These are phyloP conservation scores for Gymnoscelis rufifasciata DNA, from an alignment of 2,888 invertebrate species.

Conservation along the genomic window DNA sequence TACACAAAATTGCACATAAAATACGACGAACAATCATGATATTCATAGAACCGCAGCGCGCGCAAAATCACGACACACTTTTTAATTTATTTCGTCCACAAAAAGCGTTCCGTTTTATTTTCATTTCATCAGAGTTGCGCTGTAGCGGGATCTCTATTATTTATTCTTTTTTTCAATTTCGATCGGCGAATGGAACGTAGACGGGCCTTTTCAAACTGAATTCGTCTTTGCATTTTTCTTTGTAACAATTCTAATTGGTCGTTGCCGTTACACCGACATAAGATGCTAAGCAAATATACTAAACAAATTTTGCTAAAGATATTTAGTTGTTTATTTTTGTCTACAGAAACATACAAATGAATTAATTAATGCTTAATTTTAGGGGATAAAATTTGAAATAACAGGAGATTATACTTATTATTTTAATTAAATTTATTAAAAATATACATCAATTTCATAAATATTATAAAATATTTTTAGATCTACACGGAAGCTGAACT, in stretches of 20 bases:
- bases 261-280: no score
- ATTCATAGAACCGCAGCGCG: constrained; percentile 43
- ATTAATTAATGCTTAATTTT: no score
- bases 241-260: constrained; percentile 72
- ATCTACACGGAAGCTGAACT: no score
- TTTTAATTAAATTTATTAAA: no score
- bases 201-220: constrained; percentile 76
- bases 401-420: no score
- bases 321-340: no score
- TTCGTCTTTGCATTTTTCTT: constrained; percentile 69
- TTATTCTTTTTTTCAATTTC: constrained; percentile 72
- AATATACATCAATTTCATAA: no score
- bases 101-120: constrained; percentile 76
- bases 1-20: constrained; percentile 32
- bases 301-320: no score
- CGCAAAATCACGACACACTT: constrained; percentile 74
- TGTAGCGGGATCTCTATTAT: constrained; percentile 78
- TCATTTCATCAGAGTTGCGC: constrained; percentile 78
- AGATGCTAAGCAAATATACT: no score
- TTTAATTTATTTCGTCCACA: constrained; percentile 79
- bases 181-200: constrained; percentile 74
- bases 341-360: no score
- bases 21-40: constrained; percentile 38
- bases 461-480: no score
- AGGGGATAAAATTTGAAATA: no score